These are phyloP conservation scores for Motacilla tschutschensis DNA, from an alignment of 2,113 vertebrate species.

Conservation along the genomic window DNA sequence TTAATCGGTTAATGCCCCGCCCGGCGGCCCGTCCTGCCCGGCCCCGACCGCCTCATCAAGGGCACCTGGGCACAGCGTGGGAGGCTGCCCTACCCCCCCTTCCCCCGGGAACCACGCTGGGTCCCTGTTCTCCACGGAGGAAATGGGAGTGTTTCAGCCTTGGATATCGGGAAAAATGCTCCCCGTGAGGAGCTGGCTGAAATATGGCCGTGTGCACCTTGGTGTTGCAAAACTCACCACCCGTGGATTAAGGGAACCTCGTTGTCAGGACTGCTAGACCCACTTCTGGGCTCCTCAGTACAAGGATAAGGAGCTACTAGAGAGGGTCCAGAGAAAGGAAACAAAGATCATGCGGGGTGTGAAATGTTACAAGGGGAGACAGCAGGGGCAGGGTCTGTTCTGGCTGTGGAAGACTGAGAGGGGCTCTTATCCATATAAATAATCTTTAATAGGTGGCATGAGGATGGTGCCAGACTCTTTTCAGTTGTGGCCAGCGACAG, in stretches of 20 bases:
- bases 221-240: fast-evolving
- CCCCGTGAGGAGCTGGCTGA: fast-evolving
- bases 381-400: not conserved
- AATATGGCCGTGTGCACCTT: fast-evolving
- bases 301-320: too few species aligned
- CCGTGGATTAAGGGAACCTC: fast-evolving
- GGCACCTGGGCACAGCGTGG: not conserved
- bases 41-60: not conserved
- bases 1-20: not conserved
- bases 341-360: not conserved
- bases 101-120: fast-evolving
- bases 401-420: too few species aligned
- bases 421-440: not conserved
- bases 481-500: not conserved
- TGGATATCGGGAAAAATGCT: fast-evolving
- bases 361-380: not conserved
- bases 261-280: fast-evolving
- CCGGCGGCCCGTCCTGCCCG: not conserved
- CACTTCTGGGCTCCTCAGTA: too few species aligned
- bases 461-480: not conserved
- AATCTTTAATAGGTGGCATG: not conserved
- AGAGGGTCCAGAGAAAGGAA: not conserved
- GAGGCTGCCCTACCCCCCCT: too few species aligned
- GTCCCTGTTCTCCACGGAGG: fast-evolving
- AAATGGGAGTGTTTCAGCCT: fast-evolving